Evolutionary conservation across 35 echinoderm and acorn worm species (phyloP).

Genomic region (Ophiothrix spiculata): DNA sequence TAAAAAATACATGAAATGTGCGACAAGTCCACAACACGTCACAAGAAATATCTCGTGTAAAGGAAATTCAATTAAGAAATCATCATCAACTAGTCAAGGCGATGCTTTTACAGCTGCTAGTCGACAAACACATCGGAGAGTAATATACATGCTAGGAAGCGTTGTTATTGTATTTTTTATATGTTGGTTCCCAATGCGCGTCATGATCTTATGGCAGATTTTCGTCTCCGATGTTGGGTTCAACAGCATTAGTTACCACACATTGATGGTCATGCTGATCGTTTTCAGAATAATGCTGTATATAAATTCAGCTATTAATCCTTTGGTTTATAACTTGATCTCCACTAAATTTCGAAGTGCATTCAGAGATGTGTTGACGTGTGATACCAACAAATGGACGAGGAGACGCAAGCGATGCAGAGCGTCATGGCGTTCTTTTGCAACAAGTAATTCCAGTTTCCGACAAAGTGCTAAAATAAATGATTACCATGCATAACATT

Average conservation of each 20-base stretch:
- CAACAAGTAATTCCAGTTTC: constrained; percentile 45
- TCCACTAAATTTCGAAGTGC: constrained; percentile 83
- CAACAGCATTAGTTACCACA: constrained; percentile 5
- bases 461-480: constrained; percentile 1
- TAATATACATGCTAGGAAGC: constrained; percentile 52
- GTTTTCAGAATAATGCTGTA: constrained; percentile 67
- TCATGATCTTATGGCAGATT: constrained; percentile 69
- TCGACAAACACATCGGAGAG: constrained; percentile 36
- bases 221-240: neutral
- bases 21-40: neutral
- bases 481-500: constrained; percentile 13
- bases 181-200: constrained; percentile 75
- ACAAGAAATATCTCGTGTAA: constrained; percentile 17
- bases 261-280: constrained; percentile 35
- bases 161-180: constrained; percentile 84
- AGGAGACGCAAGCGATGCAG: constrained; percentile 6
- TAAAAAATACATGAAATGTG: neutral
- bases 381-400: constrained; percentile 11
- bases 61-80: neutral
- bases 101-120: constrained; percentile 13
- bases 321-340: constrained; percentile 84
- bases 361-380: constrained; percentile 61
- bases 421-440: constrained; percentile 45
- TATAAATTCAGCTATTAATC: constrained; percentile 87
- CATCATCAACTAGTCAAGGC: constrained; percentile 1